Evolutionary conservation across 2,113 vertebrate species (phyloP), one percentile per base, ranked within the genome.

Genomic region (Anas platyrhynchos): DNA sequence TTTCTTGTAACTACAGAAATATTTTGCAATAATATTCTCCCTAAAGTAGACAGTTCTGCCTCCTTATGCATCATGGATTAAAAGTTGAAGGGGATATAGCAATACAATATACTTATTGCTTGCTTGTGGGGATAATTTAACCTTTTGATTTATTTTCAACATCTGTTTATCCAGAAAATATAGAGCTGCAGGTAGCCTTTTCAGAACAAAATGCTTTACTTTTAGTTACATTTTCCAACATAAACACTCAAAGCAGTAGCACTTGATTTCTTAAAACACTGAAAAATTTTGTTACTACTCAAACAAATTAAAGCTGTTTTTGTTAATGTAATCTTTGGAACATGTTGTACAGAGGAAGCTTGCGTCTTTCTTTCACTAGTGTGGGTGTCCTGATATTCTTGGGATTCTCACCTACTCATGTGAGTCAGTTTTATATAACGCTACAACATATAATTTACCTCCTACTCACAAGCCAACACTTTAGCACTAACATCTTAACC

Each of bases 371-470:
- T 93, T 95, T 96, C 85, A 67, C 94, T 93, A 89, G 91, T 96
- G 97, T 98, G 94, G 97, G 97, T 96, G 96, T 97, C 91, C 93
- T 97, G 98, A 96, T 98, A 98, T 98, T 98, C 97, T 97, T 96
- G 92, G 96, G 97, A 96, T 98, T 97, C 97, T 98, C 96, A 97
- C 98, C 98, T 97, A 98, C 98, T 97, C 95, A 96, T 94, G 95
- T 98, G 98, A 98, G 97, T 98, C 98, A 98, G 97, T 97, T 98
- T 98, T 98, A 98, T 96, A 97, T 98, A 98, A 98, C 59, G 86
- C 91, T 97, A 94, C 95, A 98, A 97, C 91, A 95, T 97, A 97
- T 97, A 98, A 98, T 98, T 98, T 98, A 44, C 98, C 95, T 97
- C 98, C 97, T 97, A 98, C 98, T 97, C 94, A 97, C 95, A 98